Evolutionary conservation across 2,888 invertebrate species (phyloP), one percentile per base, ranked within the genome.

Genomic region (Incurvaria masculella): DNA sequence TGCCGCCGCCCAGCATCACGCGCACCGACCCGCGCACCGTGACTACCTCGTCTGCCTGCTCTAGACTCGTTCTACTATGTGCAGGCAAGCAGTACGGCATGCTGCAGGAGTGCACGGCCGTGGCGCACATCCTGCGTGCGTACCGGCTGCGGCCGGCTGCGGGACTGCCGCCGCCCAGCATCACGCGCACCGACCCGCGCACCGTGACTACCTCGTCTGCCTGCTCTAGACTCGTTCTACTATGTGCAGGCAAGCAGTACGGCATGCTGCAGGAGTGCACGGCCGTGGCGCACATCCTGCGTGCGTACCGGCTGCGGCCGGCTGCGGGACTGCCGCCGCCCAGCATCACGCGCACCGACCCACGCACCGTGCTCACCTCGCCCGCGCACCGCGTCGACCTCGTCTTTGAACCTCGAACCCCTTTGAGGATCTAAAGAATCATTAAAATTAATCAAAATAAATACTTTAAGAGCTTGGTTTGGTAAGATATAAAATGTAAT

Each of bases 231-330:
- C n/a, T n/a, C n/a, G n/a, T n/a, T n/a, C n/a, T n/a, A n/a, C n/a
- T n/a, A n/a, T n/a, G n/a, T n/a, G n/a, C 60, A 72, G 72, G 72
- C 39, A 72, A 68, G 61, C 65, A 72, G 27, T 72, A 71, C 54
- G 72, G 72, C 1, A 54, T 69, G 60, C 63, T 71, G 64, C 72
- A 72, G 59, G 55, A 72, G 26, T 65, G 72, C 21, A 61, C 69
- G 2, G 69, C 70, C 1, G 45, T 72, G 10, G 66, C 69, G 1
- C 69, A 72, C 44, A 53, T 72, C 42, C 51, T 71, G 3, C 51
- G 55, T 44, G 63, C 62, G 18, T 72, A 61, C 54, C 61, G 54
- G 52, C 51, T 72, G 21, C 58, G 58, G 42, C 59, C 63, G 61
- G n/a, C 55, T 3, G 21, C 49, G 21, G 59, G 59, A 21, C 33